Evolutionary conservation across 2,113 vertebrate species (phyloP), one percentile per base, ranked within the genome.

Genomic region (Cinclus mexicanus): DNA sequence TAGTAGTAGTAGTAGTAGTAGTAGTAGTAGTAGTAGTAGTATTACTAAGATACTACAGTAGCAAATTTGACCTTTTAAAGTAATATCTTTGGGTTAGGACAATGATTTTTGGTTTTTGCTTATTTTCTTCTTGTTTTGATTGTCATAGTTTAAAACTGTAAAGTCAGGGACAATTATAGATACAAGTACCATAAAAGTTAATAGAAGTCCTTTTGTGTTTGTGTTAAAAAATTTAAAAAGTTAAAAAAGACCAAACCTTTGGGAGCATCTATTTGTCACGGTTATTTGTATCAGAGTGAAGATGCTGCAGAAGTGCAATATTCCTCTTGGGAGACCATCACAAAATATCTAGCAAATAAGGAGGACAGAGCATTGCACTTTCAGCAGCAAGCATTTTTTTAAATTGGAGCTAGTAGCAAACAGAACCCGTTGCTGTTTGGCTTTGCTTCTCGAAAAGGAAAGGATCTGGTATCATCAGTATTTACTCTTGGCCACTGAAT

Each of bases 211-310:
- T 81, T 78, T 23, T 57, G 19, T 44, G 17, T 31, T 82, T 47
- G 22, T 39, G 8, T 14, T 14, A 50, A 52, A 28, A 37, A 37
- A 37, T 37, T 37, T 0, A 0, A 59, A n/a, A 94, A 52, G 33
- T 52, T 84, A 14, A 77, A 47, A 8, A 26, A 60, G 22, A 28
- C 10, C 0, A 0, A n/a, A 0, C 0, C 13, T 78, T 47, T 60
- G 57, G 20, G 14, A 39, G 33, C 17, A 60, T 2, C 16, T 9
- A 5, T 70, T 64, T 83, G 52, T 53, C 78, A 69, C 25, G 76
- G 68, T 59, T 87, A 47, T 49, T 76, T 33, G 37, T 60, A 49
- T 33, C 23, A 59, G 31, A 67, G 41, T 37, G 33, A 65, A 81
- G 47, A 22, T 33, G 20, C 15, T 57, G 20, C 39, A 65, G 49